phyloP scores from a whole-genome alignment of 2,888 invertebrate species.

The Caenorhabditis zanzibari region DNA sequence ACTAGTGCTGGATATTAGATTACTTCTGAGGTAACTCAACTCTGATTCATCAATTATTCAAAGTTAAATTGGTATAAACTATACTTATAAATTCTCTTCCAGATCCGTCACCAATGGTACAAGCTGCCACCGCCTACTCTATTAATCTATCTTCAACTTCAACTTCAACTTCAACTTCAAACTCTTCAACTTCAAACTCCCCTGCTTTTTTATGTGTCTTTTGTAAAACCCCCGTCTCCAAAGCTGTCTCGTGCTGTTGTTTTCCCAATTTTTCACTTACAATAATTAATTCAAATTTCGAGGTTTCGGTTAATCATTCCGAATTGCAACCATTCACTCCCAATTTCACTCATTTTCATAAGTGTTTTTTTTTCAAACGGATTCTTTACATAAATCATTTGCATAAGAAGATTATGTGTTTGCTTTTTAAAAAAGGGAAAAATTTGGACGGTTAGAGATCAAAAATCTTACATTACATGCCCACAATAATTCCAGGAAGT shows the following conservation, averaged over 20 bases:
- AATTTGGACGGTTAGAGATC: no score
- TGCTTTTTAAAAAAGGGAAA: not conserved
- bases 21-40: conserved; percentile 38
- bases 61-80: not conserved
- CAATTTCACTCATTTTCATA: conserved; percentile 19
- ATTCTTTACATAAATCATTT: conserved; percentile 42
- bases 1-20: conserved; percentile 75
- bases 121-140: not conserved
- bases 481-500: no score
- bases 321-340: conserved; percentile 33
- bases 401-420: not conserved
- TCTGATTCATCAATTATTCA: no score
- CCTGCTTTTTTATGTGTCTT: conserved; percentile 22
- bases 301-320: conserved; percentile 54
- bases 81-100: conserved; percentile 8
- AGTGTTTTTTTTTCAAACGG: conserved; percentile 53
- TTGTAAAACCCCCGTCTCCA: conserved; percentile 5
- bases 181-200: no score
- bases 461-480: no score
- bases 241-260: not conserved
- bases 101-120: conserved; percentile 14
- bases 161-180: no score
- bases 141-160: not conserved
- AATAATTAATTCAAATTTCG: conserved; percentile 23
- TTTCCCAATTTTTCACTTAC: not conserved